These are phyloP conservation scores for Thelaira solivaga DNA, from an alignment of 2,888 invertebrate species.

Conservation along the genomic window DNA sequence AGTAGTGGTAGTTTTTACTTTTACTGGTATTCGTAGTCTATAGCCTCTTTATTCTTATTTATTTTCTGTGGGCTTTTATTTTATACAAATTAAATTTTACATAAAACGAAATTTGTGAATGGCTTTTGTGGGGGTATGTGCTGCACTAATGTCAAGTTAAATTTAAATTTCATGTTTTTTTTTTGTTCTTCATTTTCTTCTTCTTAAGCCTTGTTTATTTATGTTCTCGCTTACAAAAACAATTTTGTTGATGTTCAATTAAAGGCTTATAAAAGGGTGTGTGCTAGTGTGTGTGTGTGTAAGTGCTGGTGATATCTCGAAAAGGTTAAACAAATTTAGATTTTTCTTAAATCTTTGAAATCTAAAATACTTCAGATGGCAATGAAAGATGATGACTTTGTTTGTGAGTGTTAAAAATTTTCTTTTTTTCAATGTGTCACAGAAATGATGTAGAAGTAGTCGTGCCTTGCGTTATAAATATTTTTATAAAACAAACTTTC, in stretches of 20 bases:
- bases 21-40: too few species aligned
- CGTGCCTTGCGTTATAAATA: too few species aligned
- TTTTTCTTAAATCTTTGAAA: neutral
- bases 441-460: too few species aligned
- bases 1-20: constrained; percentile 3
- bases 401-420: too few species aligned
- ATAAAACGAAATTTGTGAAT: neutral
- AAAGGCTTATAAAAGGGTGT: neutral
- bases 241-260: neutral
- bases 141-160: constrained; percentile 45
- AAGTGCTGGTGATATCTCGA: too few species aligned
- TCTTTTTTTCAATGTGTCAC: too few species aligned
- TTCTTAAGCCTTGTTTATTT: constrained; percentile 18
- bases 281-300: too few species aligned
- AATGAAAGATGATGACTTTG: too few species aligned
- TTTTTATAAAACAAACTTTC: too few species aligned
- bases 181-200: too few species aligned
- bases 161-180: constrained; percentile 34
- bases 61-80: neutral
- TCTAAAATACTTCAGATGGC: too few species aligned
- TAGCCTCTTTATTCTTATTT: constrained; percentile 4
- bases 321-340: neutral
- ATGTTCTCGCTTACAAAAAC: too few species aligned
- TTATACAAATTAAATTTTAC: constrained; percentile 2
- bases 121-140: neutral